Evolutionary conservation across 2,113 vertebrate species (phyloP).

Genomic region (Zosterops pallidus): DNA sequence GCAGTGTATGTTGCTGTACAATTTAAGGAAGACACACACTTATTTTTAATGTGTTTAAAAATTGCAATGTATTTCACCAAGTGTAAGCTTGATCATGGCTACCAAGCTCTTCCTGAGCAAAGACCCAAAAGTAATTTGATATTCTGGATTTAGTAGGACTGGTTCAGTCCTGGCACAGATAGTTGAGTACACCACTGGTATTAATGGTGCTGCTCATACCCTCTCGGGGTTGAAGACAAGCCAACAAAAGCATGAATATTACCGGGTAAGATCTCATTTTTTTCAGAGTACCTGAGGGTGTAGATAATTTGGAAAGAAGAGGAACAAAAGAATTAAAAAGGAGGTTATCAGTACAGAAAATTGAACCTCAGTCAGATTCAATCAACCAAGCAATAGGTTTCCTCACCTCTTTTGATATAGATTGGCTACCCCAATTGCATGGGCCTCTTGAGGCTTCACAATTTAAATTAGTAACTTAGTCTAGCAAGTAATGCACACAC

Average conservation of each 20-base stretch:
- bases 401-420: neutral
- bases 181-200: neutral
- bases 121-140: neutral
- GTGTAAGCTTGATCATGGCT: neutral
- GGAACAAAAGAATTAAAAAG: slow-evolving; percentile 50
- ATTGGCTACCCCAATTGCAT: neutral
- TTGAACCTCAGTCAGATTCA: slow-evolving; percentile 24
- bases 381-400: slow-evolving; percentile 46
- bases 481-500: neutral
- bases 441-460: neutral
- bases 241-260: slow-evolving; percentile 20
- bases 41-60: slow-evolving; percentile 2
- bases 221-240: neutral
- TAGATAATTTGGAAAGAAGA: slow-evolving; percentile 27
- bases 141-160: neutral
- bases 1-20: neutral
- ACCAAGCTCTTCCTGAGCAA: neutral
- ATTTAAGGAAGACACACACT: neutral
- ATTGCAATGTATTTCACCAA: neutral
- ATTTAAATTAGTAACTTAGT: slow-evolving; percentile 22
- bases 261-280: neutral
- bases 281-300: neutral
- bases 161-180: neutral
- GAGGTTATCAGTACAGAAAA: slow-evolving; percentile 46
- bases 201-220: neutral